These are phyloP conservation scores for Bathynomus jamesi DNA, from an alignment of 1,140 invertebrate species.

Conservation along the genomic window DNA sequence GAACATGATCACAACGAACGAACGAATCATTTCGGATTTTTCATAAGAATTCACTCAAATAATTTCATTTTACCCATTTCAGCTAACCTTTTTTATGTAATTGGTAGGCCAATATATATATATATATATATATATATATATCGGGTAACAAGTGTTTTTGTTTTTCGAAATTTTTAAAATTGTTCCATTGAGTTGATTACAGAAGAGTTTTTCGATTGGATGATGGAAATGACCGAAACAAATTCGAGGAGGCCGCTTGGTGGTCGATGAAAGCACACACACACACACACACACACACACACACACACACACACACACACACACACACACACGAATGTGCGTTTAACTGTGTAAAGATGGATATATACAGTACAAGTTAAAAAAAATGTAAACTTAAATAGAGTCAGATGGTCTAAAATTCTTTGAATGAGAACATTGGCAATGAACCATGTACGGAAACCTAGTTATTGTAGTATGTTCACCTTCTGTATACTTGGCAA, in stretches of 20 bases:
- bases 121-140: background rate
- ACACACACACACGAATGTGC: conserved; percentile 1
- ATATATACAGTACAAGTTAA: background rate
- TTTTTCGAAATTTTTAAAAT: background rate
- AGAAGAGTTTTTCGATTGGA: too few relatives aligned
- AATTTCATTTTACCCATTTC: too few relatives aligned
- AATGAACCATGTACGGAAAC: background rate
- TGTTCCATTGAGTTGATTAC: background rate
- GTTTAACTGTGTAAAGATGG: background rate
- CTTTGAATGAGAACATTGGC: background rate
- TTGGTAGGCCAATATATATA: too few relatives aligned
- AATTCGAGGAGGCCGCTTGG: too few relatives aligned
- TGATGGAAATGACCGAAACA: too few relatives aligned
- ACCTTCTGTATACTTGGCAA: background rate
- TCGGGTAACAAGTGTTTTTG: too few relatives aligned
- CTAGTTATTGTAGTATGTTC: background rate
- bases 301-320: conserved; percentile 1
- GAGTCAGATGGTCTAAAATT: conserved; percentile 3
- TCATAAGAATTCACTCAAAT: background rate
- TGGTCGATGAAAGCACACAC: too few relatives aligned
- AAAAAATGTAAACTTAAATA: conserved; percentile 10
- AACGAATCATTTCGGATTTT: background rate
- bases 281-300: background rate
- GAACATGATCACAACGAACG: background rate
- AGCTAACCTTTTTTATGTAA: too few relatives aligned